Percentiles rank a stretch among this genome's conserved stretches.
Conservation (phyloP, 2,113 vertebrate genomes). For the Megaleporinus macrocephalus region DNA sequence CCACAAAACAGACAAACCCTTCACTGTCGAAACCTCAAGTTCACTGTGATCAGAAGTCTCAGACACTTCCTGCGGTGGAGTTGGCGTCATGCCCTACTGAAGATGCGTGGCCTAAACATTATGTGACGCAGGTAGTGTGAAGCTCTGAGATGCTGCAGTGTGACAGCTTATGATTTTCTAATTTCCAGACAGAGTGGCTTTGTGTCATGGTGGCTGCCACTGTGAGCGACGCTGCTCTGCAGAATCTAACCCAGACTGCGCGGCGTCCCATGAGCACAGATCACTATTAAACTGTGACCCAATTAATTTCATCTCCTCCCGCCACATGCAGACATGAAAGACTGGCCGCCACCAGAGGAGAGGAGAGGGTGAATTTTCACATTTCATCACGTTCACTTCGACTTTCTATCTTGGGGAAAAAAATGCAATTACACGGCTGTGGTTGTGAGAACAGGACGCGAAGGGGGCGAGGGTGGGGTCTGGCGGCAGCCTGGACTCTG, state of each 20-base stretch:
- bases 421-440: slow-evolving; percentile 78
- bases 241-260: slow-evolving; percentile 56
- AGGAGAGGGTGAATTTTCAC: slow-evolving; percentile 63
- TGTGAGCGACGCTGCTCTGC: not conserved
- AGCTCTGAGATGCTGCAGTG: slow-evolving; percentile 49
- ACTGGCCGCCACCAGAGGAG: slow-evolving; percentile 50
- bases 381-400: slow-evolving; percentile 66
- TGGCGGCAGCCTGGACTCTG: slow-evolving; percentile 60
- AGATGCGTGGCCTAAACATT: slow-evolving; percentile 1
- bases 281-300: slow-evolving; percentile 72
- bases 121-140: not conserved
- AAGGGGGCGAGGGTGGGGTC: slow-evolving; percentile 53
- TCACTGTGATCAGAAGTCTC: not conserved
- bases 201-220: slow-evolving; percentile 33
- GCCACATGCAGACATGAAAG: slow-evolving; percentile 71
- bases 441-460: slow-evolving; percentile 51
- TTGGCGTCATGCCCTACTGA: not conserved
- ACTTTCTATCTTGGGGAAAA: slow-evolving; percentile 66
- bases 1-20: not conserved
- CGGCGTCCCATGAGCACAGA: slow-evolving; percentile 57
- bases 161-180: slow-evolving; percentile 52
- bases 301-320: slow-evolving; percentile 77
- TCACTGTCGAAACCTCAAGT: not conserved
- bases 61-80: not conserved
- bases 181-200: slow-evolving; percentile 50